These are phyloP conservation scores for Euproctis similis DNA, from an alignment of 2,888 invertebrate genomes.

Conservation along the genomic window DNA sequence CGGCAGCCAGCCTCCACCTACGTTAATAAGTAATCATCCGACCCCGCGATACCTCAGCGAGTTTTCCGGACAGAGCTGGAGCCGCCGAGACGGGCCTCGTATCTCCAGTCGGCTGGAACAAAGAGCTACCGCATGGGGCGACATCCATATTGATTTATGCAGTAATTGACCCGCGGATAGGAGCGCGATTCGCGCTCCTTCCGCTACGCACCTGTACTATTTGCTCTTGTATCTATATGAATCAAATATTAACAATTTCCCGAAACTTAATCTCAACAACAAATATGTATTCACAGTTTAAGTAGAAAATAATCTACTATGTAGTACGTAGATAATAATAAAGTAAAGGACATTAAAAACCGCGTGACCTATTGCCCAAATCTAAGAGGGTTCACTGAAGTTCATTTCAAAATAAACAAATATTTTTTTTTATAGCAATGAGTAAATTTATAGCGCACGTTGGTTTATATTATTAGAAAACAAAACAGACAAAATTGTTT, in stretches of 20 bases:
- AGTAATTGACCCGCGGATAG: slow-evolving; percentile 65
- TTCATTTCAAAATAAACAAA: slow-evolving; percentile 43
- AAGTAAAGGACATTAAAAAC: too few species aligned
- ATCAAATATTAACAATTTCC: too few species aligned
- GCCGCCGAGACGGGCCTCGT: slow-evolving; percentile 64
- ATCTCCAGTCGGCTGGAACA: slow-evolving; percentile 66
- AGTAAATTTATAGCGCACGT: too few species aligned
- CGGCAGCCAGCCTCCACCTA: slow-evolving; percentile 72
- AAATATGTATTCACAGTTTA: too few species aligned
- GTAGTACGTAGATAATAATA: too few species aligned
- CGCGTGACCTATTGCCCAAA: slow-evolving; percentile 45
- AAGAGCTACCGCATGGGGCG: slow-evolving; percentile 62
- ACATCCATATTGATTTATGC: slow-evolving; percentile 68
- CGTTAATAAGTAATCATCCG: slow-evolving; percentile 76
- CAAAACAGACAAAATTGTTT: slow-evolving; percentile 31
- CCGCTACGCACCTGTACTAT: slow-evolving; percentile 49
- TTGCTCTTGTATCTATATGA: too few species aligned
- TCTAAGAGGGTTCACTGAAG: slow-evolving; percentile 37
- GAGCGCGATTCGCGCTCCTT: slow-evolving; percentile 52
- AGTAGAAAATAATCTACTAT: too few species aligned
- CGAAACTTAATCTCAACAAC: neutral
- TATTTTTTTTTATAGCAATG: slow-evolving; percentile 33
- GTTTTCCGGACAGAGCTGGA: slow-evolving; percentile 69
- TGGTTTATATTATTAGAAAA: too few species aligned
- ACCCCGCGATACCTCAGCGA: slow-evolving; percentile 71